These are phyloP conservation scores for Brachyptera risi DNA, from an alignment of 2,888 invertebrate genomes.

Conservation along the genomic window DNA sequence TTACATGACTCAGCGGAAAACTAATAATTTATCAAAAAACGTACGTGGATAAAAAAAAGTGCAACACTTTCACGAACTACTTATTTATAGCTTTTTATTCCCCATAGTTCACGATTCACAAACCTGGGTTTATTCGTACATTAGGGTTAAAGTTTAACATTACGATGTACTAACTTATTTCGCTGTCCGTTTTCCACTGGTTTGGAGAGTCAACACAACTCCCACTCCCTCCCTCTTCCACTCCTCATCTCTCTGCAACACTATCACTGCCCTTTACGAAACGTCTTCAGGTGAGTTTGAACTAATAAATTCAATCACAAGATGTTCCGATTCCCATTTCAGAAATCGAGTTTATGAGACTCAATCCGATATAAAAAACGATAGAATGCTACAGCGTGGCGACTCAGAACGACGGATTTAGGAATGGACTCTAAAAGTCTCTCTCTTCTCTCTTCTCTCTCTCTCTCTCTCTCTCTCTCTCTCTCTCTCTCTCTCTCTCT, in stretches of 20 bases:
- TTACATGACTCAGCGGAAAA: too few species aligned
- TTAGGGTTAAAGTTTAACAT: too few species aligned
- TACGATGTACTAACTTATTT: neutral
- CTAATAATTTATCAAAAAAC: too few species aligned
- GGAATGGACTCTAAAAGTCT: too few species aligned
- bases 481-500: too few species aligned
- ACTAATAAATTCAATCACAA: conserved; percentile 20
- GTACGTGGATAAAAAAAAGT: neutral
- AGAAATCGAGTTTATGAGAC: conserved; percentile 18
- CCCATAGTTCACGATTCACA: neutral
- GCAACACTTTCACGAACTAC: neutral
- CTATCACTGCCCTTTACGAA: neutral
- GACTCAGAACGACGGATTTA: too few species aligned
- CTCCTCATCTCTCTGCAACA: neutral
- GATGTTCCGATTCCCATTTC: neutral
- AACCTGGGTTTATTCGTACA: neutral
- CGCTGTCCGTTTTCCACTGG: neutral
- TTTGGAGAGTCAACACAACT: neutral
- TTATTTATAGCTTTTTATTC: neutral
- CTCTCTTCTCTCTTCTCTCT: too few species aligned
- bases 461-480: too few species aligned
- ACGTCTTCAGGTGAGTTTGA: conserved; percentile 4
- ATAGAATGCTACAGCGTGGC: too few species aligned
- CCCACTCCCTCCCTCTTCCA: neutral
- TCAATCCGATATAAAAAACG: too few species aligned